phyloP scores from a whole-genome alignment of 2,113 vertebrate species.

The Callospermophilus lateralis region DNA sequence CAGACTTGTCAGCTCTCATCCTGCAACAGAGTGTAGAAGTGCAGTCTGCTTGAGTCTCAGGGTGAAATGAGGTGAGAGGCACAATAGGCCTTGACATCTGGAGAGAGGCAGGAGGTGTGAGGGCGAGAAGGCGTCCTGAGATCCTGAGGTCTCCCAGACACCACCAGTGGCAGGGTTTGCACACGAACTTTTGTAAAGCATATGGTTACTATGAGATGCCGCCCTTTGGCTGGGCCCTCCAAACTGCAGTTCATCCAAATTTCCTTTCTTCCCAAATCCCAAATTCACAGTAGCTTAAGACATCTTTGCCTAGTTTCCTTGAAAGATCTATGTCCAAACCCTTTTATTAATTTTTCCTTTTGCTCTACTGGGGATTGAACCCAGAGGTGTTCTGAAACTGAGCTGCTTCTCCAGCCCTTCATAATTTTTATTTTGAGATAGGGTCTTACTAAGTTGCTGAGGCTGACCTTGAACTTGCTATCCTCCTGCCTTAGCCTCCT shows the following conservation, averaged over 20 bases:
- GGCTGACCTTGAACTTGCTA: background rate
- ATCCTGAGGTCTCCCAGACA: background rate
- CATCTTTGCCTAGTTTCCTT: background rate
- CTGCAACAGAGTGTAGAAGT: background rate
- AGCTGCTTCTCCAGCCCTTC: background rate
- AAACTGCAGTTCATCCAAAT: background rate
- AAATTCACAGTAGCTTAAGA: background rate
- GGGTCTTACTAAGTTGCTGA: background rate
- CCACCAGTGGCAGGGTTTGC: background rate
- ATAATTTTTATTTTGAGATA: background rate
- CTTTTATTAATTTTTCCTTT: background rate
- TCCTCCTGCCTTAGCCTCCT: background rate
- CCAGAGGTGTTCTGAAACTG: background rate
- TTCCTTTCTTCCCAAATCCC: background rate
- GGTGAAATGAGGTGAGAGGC: background rate
- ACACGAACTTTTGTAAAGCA: background rate
- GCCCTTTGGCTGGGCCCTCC: background rate
- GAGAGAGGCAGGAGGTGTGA: background rate
- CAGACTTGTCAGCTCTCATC: background rate
- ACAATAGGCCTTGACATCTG: background rate
- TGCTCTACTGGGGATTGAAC: background rate
- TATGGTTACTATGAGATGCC: background rate
- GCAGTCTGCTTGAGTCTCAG: background rate
- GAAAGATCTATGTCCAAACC: background rate
- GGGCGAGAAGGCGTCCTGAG: background rate